Conservation (phyloP, 2,113 vertebrate genomes). For the Oncorhynchus nerka region DNA sequence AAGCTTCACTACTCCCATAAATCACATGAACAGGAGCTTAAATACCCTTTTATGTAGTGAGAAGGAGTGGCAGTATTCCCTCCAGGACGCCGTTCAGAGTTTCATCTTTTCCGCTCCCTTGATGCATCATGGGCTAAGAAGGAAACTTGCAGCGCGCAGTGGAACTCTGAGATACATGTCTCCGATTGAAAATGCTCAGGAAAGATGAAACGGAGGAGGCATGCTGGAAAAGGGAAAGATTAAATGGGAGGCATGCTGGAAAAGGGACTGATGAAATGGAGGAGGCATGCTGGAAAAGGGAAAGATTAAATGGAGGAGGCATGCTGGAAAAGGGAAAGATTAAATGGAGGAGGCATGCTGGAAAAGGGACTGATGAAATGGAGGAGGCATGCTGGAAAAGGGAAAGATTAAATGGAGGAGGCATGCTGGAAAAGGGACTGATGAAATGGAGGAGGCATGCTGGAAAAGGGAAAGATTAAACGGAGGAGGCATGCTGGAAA, state of each 20-base stretch:
- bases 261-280: background rate
- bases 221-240: background rate
- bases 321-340: too few relatives aligned
- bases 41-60: constrained; percentile 58
- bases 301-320: too few relatives aligned
- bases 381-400: constrained; percentile 6
- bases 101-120: background rate
- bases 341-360: too few relatives aligned
- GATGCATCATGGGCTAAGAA: background rate
- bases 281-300: constrained; percentile 4
- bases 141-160: background rate
- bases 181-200: background rate
- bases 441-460: too few relatives aligned
- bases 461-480: background rate
- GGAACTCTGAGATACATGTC: constrained; percentile 14
- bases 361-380: constrained; percentile 4
- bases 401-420: too few relatives aligned
- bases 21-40: constrained; percentile 65
- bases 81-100: background rate
- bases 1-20: constrained; percentile 58
- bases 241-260: too few relatives aligned
- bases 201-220: constrained; percentile 8
- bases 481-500: constrained; percentile 1
- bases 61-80: background rate
- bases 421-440: too few relatives aligned